Evolutionary conservation across 2,888 invertebrate genomes (phyloP), one percentile per base, ranked within the genome.

Genomic region (Brachynemurus nebulosus): DNA sequence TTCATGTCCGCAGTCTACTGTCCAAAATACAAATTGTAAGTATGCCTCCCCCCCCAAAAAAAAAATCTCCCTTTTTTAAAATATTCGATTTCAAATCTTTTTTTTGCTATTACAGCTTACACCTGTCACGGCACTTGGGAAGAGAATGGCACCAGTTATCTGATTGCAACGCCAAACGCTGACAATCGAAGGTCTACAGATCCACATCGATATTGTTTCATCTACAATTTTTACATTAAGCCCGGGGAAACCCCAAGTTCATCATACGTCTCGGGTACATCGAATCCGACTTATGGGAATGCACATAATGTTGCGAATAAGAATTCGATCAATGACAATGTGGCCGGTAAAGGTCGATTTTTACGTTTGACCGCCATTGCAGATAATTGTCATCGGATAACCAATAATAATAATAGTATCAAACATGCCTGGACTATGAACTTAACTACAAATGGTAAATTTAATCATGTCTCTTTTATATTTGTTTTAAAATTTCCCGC

Each of bases 81-180:
- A 30, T 12, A 43, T 21, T 27, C n/a, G 5, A 17, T 6, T 18
- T 25, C 6, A 21, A 3, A 27, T 36, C 14, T 7, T 35, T 41
- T 46, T 35, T 44, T 44, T 45, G 44, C 52, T 37, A 47, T 57
- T 60, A 1, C 66, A 79, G 81, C 73, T 38, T 83, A 79, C 63
- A 74, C 74, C 1, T 84, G 84, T 59, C 79, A 81, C 59, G 84
- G 82, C 39, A 76, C 75, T 57, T 84, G 84, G 83, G 66, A 70
- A 51, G 76, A 76, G 49, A 72, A 73, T 36, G 68, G 69, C 18
- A 68, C 72, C 8, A 74, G 77, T 50, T 80, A 72, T 62, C 70
- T 82, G 52, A 75, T 84, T 49, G 78, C 80, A n/a, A 78, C 79
- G 4, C 74, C 74, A 1, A 57, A 64, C 33, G 60, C 69, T 6